Base-by-base conservation (phyloP, 2,888 invertebrate species). In the Heteropelma amictum region DNA sequence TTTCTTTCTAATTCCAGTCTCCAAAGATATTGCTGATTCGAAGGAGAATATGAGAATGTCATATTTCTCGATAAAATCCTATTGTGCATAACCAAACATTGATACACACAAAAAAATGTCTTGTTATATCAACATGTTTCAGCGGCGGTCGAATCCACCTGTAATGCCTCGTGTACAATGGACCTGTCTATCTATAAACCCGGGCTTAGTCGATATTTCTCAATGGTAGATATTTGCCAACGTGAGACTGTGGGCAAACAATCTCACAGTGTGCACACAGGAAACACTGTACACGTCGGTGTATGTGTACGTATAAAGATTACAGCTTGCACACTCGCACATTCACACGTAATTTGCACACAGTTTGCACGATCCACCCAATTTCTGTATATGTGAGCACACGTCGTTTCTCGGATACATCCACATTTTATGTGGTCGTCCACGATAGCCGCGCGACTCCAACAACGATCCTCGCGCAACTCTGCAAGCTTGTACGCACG, bases 221-320 rank as follows among this genome's bases (percentile, higher is more conserved):
- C 45, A 21, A 74, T n/a, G n/a, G n/a, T n/a, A 69, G 53, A 64
- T 58, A 64, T 69, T 69, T 74, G 64, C 73, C 69, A 69, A 74
- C 69, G 53, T 33, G 40, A 12, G 67, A 67, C 53, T 72, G 49
- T n/a, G n/a, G n/a, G n/a, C n/a, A n/a, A n/a, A n/a, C n/a, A n/a
- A n/a, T n/a, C n/a, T n/a, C n/a, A n/a, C n/a, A n/a, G n/a, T n/a
- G n/a, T n/a, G n/a, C n/a, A n/a, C n/a, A n/a, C n/a, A n/a, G n/a
- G n/a, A n/a, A n/a, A n/a, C n/a, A n/a, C n/a, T 67, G 42, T 28
- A 56, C 47, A 53, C 21, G 23, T 49, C 5, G 2, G n/a, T 33
- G 33, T 35, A 12, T 14, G 26, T 49, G 14, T 49, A 49, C 47
- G 1, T n/a, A 35, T 12, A 23, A 53, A 40, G 14, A 35, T 1